phyloP scores from a whole-genome alignment of 1,140 invertebrate species.

The Melanaphis sacchari region DNA sequence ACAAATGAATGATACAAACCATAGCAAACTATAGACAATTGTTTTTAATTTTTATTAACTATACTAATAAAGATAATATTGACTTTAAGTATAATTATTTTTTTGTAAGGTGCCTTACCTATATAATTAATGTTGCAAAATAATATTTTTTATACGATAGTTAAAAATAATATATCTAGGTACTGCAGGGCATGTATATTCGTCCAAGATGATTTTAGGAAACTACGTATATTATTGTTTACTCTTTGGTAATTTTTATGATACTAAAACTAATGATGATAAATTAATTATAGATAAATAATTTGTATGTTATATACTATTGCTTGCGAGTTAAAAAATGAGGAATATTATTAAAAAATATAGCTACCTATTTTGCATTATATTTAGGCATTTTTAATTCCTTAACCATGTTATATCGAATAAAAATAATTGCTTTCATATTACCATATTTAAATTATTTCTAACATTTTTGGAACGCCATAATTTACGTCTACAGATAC shows the following conservation, averaged over 20 bases:
- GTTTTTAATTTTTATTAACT: neutral
- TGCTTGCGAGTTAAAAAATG: neutral
- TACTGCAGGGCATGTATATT: neutral
- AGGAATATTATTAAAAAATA: neutral
- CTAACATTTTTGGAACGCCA: neutral
- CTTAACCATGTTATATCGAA: neutral
- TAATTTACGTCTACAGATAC: neutral
- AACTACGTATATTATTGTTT: neutral
- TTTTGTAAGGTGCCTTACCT: neutral
- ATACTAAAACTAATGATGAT: neutral
- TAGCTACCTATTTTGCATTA: neutral
- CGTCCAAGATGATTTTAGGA: neutral
- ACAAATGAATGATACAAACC: neutral
- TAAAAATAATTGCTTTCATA: neutral
- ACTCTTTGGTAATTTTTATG: neutral
- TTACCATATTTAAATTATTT: neutral
- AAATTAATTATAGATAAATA: neutral
- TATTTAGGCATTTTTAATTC: neutral
- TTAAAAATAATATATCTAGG: neutral
- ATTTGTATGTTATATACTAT: neutral
- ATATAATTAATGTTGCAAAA: neutral
- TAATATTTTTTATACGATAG: neutral
- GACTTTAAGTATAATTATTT: neutral
- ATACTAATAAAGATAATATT: neutral
- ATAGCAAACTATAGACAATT: neutral